Base-by-base conservation (phyloP, 2,113 vertebrate species). In the Notiomystis cincta region DNA sequence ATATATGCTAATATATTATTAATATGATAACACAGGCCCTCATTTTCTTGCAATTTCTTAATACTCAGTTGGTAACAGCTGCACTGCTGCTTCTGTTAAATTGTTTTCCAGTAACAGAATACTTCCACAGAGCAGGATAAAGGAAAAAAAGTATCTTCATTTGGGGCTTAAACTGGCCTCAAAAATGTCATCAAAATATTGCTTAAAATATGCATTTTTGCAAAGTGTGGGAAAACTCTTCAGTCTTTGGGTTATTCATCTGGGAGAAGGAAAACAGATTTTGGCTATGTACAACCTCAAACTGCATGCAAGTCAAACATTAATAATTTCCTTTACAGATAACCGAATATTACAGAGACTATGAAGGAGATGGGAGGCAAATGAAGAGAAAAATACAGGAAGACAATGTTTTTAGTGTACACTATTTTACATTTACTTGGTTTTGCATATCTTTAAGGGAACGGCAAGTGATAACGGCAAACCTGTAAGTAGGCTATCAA, bases 141-240 rank as follows among this genome's bases (percentile, higher is more conserved):
- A 10, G 13, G 25, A 62, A 33, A 38, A 51, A 80, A 65, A 54
- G 6, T 14, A 21, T 31, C 40, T 93, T 87, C 35, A 54, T 82
- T 65, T 85, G 54, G 11, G 35, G 62, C 16, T 90, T 89, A 80
- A 90, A 94, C n/a, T 77, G n/a, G 61, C 33, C 70, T 85, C 88
- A 18, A 88, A 95, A 66, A 87, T 40, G 31, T 38, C 87, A 89
- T 91, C 35, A 93, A 92, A 93, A 91, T 58, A 86, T 22, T 66
- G 42, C 80, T 83, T 89, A 62, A 81, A 81, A 73, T 28, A 81
- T 4, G 42, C 33, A 35, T 73, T 90, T 93, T 83, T 92, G 71
- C 62, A 73, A 92, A 92, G 38, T 60, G 48, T 78, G 64, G n/a
- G 51, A 64, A 90, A 94, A 94, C 51, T 58, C 47, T 79, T 93